Evolutionary conservation across 2,797 vertebrate genomes (phyloP).

Genomic region (Phataginus tetradactyla): DNA sequence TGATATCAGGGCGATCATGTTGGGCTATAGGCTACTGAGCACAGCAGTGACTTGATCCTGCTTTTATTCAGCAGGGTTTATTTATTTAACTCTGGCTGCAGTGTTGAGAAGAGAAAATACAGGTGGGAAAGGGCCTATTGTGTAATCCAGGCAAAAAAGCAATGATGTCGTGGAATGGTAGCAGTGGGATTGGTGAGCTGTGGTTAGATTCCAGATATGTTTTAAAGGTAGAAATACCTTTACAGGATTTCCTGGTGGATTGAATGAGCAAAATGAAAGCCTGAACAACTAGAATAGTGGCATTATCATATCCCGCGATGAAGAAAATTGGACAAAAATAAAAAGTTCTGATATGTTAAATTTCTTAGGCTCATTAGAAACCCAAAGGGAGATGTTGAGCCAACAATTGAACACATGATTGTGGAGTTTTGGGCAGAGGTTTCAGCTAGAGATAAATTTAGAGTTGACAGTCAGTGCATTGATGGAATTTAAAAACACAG

Average conservation of each 20-base stretch:
- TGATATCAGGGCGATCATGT: background rate
- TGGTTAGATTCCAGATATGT: background rate
- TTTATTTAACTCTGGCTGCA: background rate
- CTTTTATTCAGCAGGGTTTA: background rate
- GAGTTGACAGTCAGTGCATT: background rate
- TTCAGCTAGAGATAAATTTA: slow-evolving; percentile 38
- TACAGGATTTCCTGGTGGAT: background rate
- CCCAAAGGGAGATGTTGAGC: background rate
- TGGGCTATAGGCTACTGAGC: background rate
- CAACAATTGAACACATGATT: background rate
- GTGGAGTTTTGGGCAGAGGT: background rate
- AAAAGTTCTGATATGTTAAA: background rate
- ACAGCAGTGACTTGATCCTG: background rate
- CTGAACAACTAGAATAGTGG: background rate
- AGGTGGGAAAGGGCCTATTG: background rate
- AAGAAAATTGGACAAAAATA: background rate
- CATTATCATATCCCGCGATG: background rate
- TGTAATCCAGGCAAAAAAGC: background rate
- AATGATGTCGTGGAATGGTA: background rate
- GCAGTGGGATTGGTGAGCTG: background rate
- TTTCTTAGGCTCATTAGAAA: slow-evolving; percentile 25
- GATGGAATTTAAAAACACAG: slow-evolving; percentile 9
- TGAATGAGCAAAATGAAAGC: background rate
- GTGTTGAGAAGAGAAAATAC: background rate
- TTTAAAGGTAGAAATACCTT: background rate